Percentiles rank a stretch among this genome's conserved stretches.
These are phyloP conservation scores for Catostomus latipinnis DNA, from an alignment of 2,797 vertebrate species.

Conservation along the genomic window DNA sequence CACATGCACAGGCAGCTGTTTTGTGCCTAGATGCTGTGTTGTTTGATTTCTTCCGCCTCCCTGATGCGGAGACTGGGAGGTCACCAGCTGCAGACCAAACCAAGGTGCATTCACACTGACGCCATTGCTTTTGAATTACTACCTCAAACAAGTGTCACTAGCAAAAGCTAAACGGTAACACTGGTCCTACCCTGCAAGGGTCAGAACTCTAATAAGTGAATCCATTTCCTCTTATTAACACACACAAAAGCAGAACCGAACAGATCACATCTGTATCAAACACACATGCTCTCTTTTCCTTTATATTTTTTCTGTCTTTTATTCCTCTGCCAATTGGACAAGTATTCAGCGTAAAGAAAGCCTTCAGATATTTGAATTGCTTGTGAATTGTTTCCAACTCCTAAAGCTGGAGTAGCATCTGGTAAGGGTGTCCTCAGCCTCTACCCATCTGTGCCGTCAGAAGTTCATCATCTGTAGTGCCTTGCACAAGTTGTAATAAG, in stretches of 20 bases:
- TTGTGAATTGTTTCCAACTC: slow-evolving; percentile 44
- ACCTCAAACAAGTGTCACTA: slow-evolving; percentile 48
- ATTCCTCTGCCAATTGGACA: slow-evolving; percentile 57
- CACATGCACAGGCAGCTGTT: slow-evolving; percentile 40
- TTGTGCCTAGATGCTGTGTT: slow-evolving; percentile 30
- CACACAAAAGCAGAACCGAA: slow-evolving; percentile 38
- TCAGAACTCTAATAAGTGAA: slow-evolving; percentile 36
- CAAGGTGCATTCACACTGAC: slow-evolving; percentile 40
- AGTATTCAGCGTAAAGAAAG: slow-evolving; percentile 30
- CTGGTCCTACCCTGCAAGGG: slow-evolving; percentile 14
- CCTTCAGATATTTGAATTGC: slow-evolving; percentile 48
- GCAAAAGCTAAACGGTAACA: slow-evolving; percentile 31
- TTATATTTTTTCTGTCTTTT: slow-evolving; percentile 37
- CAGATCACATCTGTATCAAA: slow-evolving; percentile 49
- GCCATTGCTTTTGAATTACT: slow-evolving; percentile 43
- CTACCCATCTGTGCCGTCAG: slow-evolving; percentile 33
- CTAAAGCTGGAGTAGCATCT: slow-evolving; percentile 40
- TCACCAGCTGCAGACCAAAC: slow-evolving; percentile 55
- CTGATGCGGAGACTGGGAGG: slow-evolving; percentile 39
- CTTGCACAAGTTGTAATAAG: slow-evolving; percentile 25
- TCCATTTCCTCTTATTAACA: slow-evolving; percentile 46
- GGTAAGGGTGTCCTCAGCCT: slow-evolving; percentile 16
- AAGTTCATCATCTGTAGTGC: slow-evolving; percentile 33
- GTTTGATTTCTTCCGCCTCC: slow-evolving; percentile 44
- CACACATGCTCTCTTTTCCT: slow-evolving; percentile 44